A percentile compares a stretch with the other conserved stretches of the same genome.
Evolutionary conservation across 2,888 invertebrate species (phyloP).

Genomic region (Pinctada fucata): DNA sequence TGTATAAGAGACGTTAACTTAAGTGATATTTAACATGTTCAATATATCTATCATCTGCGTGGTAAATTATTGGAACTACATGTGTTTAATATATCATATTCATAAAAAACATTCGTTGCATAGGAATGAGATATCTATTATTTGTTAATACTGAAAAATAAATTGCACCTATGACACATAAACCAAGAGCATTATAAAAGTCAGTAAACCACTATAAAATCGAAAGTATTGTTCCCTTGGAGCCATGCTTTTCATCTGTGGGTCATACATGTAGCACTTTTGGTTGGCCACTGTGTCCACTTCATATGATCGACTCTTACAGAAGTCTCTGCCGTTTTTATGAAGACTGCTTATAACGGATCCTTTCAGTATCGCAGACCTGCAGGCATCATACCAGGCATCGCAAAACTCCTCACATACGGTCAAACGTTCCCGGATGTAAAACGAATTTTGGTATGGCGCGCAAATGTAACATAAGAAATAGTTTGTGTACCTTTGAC

Average conservation of each 20-base stretch:
- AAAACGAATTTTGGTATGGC: constrained; percentile 75
- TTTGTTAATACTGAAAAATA: too few relatives aligned
- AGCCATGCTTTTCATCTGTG: constrained; percentile 43
- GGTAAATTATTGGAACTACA: too few relatives aligned
- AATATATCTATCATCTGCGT: too few relatives aligned
- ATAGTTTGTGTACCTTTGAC: constrained; percentile 76
- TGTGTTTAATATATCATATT: too few relatives aligned
- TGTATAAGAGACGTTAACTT: too few relatives aligned
- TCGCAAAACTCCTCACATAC: constrained; percentile 77
- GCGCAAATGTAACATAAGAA: constrained; percentile 77
- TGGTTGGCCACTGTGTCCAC: constrained; percentile 63
- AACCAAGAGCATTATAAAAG: too few relatives aligned
- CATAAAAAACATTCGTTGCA: too few relatives aligned
- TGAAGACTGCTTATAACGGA: constrained; percentile 73
- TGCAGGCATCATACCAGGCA: constrained; percentile 73
- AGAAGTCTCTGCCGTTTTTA: constrained; percentile 72
- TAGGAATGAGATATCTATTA: too few relatives aligned
- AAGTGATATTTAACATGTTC: too few relatives aligned
- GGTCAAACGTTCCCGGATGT: constrained; percentile 72
- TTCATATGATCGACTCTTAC: constrained; percentile 72
- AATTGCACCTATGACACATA: too few relatives aligned
- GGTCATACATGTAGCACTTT: constrained; percentile 70
- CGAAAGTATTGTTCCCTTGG: too few relatives aligned
- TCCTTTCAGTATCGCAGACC: constrained; percentile 75
- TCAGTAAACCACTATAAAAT: too few relatives aligned